Conservation (phyloP, 2,888 invertebrate genomes). For the Agrochola circellaris region DNA sequence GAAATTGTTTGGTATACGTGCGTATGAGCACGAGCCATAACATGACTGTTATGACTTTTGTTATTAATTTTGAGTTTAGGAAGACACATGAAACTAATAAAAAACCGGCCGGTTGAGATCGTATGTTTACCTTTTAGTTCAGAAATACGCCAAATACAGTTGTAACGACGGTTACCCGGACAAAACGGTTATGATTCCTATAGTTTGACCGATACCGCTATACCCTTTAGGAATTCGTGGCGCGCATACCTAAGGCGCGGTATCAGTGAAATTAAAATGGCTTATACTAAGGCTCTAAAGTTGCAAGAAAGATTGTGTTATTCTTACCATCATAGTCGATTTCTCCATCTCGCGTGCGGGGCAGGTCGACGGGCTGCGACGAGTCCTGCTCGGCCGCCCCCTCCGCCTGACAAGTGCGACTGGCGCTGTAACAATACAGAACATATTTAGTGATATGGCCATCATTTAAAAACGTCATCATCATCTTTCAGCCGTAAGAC, state of each 20-base stretch:
- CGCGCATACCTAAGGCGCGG: too few relatives aligned
- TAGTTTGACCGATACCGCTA: too few relatives aligned
- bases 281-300: too few relatives aligned
- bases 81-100: background rate
- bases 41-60: background rate
- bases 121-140: too few relatives aligned
- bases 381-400: constrained; percentile 83
- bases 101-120: too few relatives aligned
- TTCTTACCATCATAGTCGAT: constrained; percentile 94
- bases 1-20: constrained; percentile 19
- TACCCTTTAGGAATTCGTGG: too few relatives aligned
- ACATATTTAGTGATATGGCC: background rate
- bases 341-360: constrained; percentile 92
- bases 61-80: background rate
- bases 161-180: too few relatives aligned
- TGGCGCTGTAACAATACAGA: constrained; percentile 82
- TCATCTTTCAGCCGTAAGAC: too few relatives aligned
- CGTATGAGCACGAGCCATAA: background rate
- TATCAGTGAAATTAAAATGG: too few relatives aligned
- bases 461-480: too few relatives aligned
- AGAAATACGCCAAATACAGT: too few relatives aligned
- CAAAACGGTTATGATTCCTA: too few relatives aligned
- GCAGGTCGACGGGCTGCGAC: constrained; percentile 87
- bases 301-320: background rate
- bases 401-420: constrained; percentile 80